These are phyloP conservation scores for Cabera pusaria DNA, from an alignment of 2,888 invertebrate species.

Conservation along the genomic window DNA sequence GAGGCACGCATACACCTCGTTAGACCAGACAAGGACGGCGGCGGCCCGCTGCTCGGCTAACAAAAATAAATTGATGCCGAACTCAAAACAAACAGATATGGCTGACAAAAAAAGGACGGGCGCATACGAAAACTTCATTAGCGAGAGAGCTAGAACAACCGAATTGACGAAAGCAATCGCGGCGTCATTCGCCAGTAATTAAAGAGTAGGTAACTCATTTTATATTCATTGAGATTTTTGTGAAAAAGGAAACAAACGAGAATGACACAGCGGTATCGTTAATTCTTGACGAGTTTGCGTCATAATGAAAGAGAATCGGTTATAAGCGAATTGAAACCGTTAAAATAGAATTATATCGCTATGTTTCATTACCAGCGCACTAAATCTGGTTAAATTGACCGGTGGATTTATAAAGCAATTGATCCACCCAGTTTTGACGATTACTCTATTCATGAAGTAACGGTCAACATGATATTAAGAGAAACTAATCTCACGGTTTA, in stretches of 20 bases:
- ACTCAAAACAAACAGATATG: slow-evolving; percentile 81
- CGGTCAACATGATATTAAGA: slow-evolving; percentile 30
- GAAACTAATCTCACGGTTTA: slow-evolving; percentile 29
- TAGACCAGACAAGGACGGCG: slow-evolving; percentile 44
- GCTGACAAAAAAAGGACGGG: slow-evolving; percentile 78
- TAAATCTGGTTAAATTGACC: slow-evolving; percentile 63
- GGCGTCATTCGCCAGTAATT: slow-evolving; percentile 71
- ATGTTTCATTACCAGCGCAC: slow-evolving; percentile 61
- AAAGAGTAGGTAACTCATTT: slow-evolving; percentile 61
- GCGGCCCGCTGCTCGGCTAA: slow-evolving; percentile 68
- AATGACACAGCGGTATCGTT: slow-evolving; percentile 63
- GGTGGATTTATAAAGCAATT: slow-evolving; percentile 56
- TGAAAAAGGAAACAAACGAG: slow-evolving; percentile 63
- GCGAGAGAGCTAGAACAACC: slow-evolving; percentile 63
- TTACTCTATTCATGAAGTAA: slow-evolving; percentile 30
- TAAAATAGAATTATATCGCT: slow-evolving; percentile 63
- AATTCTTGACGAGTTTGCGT: too few relatives aligned
- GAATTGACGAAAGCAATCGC: slow-evolving; percentile 67
- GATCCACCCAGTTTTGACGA: slow-evolving; percentile 37
- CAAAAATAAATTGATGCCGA: slow-evolving; percentile 79
- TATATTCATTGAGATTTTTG: slow-evolving; percentile 62
- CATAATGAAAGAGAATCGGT: slow-evolving; percentile 61
- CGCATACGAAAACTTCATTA: slow-evolving; percentile 74
- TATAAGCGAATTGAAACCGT: slow-evolving; percentile 71
- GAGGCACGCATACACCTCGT: slow-evolving; percentile 41